Base-by-base conservation (phyloP, 2,113 vertebrate genomes). In the Dicaeum eximium region DNA sequence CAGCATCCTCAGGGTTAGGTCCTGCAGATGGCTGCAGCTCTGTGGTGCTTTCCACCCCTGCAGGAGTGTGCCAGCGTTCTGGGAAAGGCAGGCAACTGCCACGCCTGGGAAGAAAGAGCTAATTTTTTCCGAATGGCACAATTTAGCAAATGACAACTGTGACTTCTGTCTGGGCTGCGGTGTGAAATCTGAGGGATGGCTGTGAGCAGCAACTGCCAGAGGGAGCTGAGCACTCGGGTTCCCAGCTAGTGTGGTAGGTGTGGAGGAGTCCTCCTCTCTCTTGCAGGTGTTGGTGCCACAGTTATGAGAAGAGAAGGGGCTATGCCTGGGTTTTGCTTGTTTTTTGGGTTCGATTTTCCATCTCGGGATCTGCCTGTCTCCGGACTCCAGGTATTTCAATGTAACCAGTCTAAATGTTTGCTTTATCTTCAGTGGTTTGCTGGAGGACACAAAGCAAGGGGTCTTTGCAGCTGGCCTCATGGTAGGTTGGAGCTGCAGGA, bases 161-260 rank as follows among this genome's bases (percentile, higher is more conserved):
- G 94, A 93, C 70, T 94, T 89, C 47, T 92, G 74, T 64, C 73
- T 40, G 54, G 82, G 74, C 58, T 82, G 75, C 2, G 0, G 71
- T 69, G 87, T 80, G 85, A 95, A 92, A 62, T 90, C 64, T 83
- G 79, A 67, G 60, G 89, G 89, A 56, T 70, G 92, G 40, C 69
- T 94, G 80, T 25, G 80, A 92, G 91, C 92, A 94, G 86, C 86
- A 92, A 33, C 78, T 94, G 91, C 81, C 80, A 56, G 78, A 93
- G 89, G 58, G 60, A 94, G 64, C 81, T 44, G 54, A 86, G 79
- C 38, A 56, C 91, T 67, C 2, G 1, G 40, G 69, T 86, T 92
- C 67, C 61, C 0, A 6, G 53, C 19, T 90, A 45, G 31, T 53
- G 56, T 42, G 64, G 69, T 71, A 78, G 14, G 44, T 67, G 54